Percentiles rank a stretch among this genome's conserved stretches.
Conservation (phyloP, 2,113 vertebrate genomes). For the Paraplagusia blochii region DNA sequence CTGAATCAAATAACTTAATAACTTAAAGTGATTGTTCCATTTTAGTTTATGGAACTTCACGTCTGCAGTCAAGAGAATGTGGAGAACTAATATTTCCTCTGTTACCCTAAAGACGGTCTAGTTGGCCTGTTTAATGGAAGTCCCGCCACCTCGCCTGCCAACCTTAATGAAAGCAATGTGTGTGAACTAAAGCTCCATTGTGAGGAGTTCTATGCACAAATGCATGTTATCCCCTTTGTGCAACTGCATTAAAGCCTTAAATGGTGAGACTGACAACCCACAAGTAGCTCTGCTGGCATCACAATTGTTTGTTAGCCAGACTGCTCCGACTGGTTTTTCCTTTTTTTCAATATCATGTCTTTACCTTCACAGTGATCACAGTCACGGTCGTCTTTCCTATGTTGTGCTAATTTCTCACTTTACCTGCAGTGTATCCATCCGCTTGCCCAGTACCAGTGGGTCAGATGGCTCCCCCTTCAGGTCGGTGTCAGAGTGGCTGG, state of each 20-base stretch:
- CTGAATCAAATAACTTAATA: too few relatives aligned
- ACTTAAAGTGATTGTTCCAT: too few relatives aligned
- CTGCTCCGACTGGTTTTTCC: conserved; percentile 63
- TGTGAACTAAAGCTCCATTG: not conserved
- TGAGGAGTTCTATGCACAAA: conserved; percentile 25
- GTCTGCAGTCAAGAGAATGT: too few relatives aligned
- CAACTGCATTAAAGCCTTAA: conserved; percentile 19
- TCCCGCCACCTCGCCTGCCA: conserved; percentile 22
- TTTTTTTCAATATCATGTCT: conserved; percentile 30
- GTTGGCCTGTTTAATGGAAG: conserved; percentile 22
- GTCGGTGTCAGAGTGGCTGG: conserved; percentile 90
- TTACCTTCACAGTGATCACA: conserved; percentile 56
- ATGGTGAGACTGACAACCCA: conserved; percentile 30
- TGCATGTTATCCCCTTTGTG: conserved; percentile 25
- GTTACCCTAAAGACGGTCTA: conserved; percentile 26
- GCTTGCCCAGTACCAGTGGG: conserved; percentile 92
- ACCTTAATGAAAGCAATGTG: conserved; percentile 33
- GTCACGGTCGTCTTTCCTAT: conserved; percentile 24
- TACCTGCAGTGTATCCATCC: conserved; percentile 86
- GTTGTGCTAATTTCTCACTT: conserved; percentile 33
- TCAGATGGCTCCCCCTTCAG: conserved; percentile 89
- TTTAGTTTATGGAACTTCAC: too few relatives aligned
- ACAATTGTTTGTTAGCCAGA: conserved; percentile 24
- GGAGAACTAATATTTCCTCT: not conserved
- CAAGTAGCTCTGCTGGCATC: conserved; percentile 11